Evolutionary conservation across 2,797 vertebrate species (phyloP), one percentile per base, ranked within the genome.

Genomic region (Malacoraja senta): DNA sequence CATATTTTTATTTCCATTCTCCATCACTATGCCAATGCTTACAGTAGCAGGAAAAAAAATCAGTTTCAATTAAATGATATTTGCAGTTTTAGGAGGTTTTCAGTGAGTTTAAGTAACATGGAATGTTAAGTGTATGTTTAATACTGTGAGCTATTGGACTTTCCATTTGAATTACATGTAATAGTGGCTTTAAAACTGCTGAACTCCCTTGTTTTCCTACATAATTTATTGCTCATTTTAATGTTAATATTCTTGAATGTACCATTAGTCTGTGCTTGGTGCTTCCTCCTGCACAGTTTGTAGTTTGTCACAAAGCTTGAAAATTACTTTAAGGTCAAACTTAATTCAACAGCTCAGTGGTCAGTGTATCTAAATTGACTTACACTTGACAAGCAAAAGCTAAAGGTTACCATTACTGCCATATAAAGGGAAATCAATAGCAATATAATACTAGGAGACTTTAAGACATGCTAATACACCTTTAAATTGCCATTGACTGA

Each of bases 271-370:
- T 63, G 26, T 29, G 17, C 58, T 86, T 12, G 58, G 32, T 88
- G 58, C 17, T 88, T 65, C 6, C 61, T 8, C 8, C 15, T 88
- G 84, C 61, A 17, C 13, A 88, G 63, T n/a, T 65, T 88, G 84
- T 65, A 88, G 32, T n/a, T 65, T 88, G 84, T 65, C 19, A 58
- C 81, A 29, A 58, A 84, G 26, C 24, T 61, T 72, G 15, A 26
- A 61, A 26, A 84, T 84, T n/a, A 53, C 44, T 83, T 83, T 83
- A n/a, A 83, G 58, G 58, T 19, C 58, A 63, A 15, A 63, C 58
- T 61, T 86, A 86, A 86, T 86, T 80, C 79, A 80, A 80, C 79
- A 44, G 79, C 21, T 80, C 44, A 83, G 24, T 58, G 80, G 80
- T 63, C 29, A 63, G 6, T 86, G 4, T 15, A 86, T 32, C 58